Evolutionary conservation across 1,140 invertebrate genomes (phyloP), one percentile per base, ranked within the genome.

Genomic region (Anadara kagoshimensis): DNA sequence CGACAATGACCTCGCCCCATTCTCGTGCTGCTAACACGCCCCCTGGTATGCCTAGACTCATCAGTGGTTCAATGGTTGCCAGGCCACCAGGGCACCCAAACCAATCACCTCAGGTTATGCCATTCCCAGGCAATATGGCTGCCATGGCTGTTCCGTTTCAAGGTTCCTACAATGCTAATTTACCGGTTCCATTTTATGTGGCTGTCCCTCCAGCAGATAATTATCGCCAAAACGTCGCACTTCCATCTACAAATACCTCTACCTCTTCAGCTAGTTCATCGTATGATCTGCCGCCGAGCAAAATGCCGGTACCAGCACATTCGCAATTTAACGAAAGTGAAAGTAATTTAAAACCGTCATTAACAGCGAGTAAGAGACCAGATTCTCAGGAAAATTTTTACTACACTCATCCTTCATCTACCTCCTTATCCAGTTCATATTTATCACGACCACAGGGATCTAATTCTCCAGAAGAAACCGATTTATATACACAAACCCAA

Each of bases 151-250:
- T 69, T 29, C 58, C 67, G 26, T 47, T 69, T 49, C 57, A 61
- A 69, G 58, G 57, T 20, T 61, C 59, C 20, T 69, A 61, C 47
- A 61, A 61, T 24, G 47, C 58, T 36, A 69, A 62, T 57, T 63
- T 16, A 53, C 43, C 56, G 65, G 54, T 61, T 53, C 62, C 61
- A 16, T 59, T 26, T 69, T 75, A 69, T 54, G 73, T 69, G 26
- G 69, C 44, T 20, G 56, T 47, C 16, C 20, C 63, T 44, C 54
- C 62, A 47, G 29, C 62, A 45, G 18, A 43, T 49, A 47, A 47
- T 47, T 20, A 51, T 36, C 29, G 29, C 7, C 29, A 36, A 36
- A 36, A 36, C 29, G 7, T 36, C 7, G 29, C 29, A 36, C 29
- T 36, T 36, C 29, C 29, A 36, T 36, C 29, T 36, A 3, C 29